Evolutionary conservation across 1,140 invertebrate species (phyloP).

Genomic region (Neotoxoptera formosana): DNA sequence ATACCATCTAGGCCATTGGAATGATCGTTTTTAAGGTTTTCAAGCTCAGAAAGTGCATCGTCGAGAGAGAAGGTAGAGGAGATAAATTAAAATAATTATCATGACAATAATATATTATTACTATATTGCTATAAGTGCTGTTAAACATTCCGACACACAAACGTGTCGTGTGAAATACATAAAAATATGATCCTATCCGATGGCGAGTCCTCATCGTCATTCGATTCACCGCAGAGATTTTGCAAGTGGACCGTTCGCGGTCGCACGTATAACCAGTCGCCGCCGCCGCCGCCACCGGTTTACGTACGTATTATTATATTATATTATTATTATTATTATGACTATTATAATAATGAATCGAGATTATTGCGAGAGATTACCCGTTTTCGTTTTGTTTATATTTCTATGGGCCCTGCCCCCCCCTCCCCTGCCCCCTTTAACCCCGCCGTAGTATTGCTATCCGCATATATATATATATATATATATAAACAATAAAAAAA

Average conservation of each 20-base stretch:
- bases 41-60: no score
- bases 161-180: background rate
- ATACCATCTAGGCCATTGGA: no score
- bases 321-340: background rate
- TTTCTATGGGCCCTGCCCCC: background rate
- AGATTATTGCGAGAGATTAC: background rate
- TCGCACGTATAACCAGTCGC: background rate
- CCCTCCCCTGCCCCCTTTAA: background rate
- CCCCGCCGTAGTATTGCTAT: background rate
- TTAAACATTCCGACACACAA: background rate
- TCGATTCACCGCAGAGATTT: background rate
- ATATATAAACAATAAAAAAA: background rate
- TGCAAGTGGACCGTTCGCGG: background rate
- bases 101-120: no score
- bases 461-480: no score
- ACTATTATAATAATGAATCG: background rate
- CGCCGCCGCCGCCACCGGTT: background rate
- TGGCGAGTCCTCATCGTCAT: background rate
- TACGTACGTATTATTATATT: no score
- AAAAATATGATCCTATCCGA: background rate
- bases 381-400: conserved; percentile 17
- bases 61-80: no score
- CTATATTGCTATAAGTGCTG: no score
- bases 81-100: no score
- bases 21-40: no score